Conservation (phyloP, 2,113 vertebrate species). For the Capra hircus region DNA sequence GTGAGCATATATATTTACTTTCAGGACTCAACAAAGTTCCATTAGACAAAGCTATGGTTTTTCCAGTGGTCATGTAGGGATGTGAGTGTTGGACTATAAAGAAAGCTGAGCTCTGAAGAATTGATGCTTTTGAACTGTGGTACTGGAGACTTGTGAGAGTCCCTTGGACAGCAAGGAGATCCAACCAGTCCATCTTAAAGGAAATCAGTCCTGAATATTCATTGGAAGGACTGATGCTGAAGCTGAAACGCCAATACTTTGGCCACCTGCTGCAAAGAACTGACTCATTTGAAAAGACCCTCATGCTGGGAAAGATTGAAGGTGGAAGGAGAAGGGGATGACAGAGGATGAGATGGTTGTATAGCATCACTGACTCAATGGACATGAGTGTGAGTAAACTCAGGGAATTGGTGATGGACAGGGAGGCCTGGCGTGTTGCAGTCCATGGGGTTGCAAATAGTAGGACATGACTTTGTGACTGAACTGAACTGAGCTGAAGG, state of each 20-base stretch:
- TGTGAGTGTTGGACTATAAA: neutral
- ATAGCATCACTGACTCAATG: neutral
- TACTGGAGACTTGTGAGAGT: neutral
- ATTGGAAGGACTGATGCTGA: neutral
- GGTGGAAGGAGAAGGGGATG: neutral
- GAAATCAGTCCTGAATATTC: neutral
- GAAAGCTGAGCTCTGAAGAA: neutral
- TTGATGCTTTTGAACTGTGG: neutral
- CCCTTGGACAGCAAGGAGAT: neutral
- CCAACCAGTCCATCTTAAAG: neutral
- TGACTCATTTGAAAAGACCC: neutral
- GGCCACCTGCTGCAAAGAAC: neutral
- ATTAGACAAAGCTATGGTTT: neutral
- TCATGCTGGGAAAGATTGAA: neutral
- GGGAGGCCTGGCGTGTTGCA: neutral
- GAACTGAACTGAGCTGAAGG: neutral
- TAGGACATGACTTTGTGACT: accelerated
- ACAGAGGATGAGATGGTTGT: neutral
- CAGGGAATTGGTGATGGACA: neutral
- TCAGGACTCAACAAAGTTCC: neutral
- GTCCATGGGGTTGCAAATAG: neutral
- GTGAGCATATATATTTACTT: neutral
- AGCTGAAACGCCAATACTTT: neutral
- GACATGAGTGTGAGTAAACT: neutral
- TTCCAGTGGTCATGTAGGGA: neutral